Base-by-base conservation (phyloP, 2,113 vertebrate species). In the Nothobranchius furzeri region DNA sequence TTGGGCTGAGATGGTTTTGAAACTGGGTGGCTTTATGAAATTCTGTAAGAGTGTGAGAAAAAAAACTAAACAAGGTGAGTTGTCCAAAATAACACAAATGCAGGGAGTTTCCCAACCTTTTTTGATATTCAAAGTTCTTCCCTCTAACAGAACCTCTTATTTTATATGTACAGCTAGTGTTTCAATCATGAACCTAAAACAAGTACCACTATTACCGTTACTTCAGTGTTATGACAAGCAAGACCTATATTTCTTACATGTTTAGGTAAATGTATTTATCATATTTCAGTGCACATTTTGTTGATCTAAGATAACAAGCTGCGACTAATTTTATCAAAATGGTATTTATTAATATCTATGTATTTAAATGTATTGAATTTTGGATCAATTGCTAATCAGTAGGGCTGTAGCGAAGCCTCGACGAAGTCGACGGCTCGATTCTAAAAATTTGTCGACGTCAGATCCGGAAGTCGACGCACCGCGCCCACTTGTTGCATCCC, bases 81-180 rank as follows among this genome's bases (percentile, higher is more conserved):
- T 63, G 54, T 75, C 66, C 40, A 76, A 59, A 70, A 40, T 46
- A 45, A 67, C 52, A 43, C 56, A 46, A 50, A 78, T 64, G 37
- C n/a, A 43, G 84, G 88, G 84, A 83, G 56, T 90, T 88, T 82
- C 86, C 82, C 72, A 60, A 12, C 5, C 56, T 58, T 40, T 13
- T 36, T 20, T 73, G 48, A 63, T 14, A 54, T 55, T 51, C 65
- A 66, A 10, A 61, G n/a, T 45, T 54, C 14, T 52, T 20, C 30
- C 35, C 40, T 52, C 20, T 14, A 35, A 35, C 24, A 49, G 53
- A 48, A 12, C 17, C 24, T 62, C 40, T 54, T 17, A n/a, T 17
- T 24, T 20, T 42, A 3, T 5, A 25, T 64, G 1, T 10, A 57
- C 36, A n/a, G 10, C 47, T 40, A 40, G 6, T 13, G 7, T 60